Evolutionary conservation across 2,113 vertebrate species (phyloP).

Genomic region (Saccopteryx leptura): DNA sequence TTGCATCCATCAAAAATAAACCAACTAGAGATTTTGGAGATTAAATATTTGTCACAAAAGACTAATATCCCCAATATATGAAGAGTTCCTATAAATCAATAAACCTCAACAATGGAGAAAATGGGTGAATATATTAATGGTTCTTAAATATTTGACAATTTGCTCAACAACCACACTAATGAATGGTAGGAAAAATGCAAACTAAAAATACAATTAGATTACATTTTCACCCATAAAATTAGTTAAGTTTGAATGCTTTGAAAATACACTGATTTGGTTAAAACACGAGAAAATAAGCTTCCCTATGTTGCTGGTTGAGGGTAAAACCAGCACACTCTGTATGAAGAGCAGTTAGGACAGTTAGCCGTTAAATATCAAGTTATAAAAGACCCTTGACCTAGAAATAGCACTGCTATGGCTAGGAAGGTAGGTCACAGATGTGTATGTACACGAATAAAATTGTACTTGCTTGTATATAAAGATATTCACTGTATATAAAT

Average conservation of each 20-base stretch:
- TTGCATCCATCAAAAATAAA: constrained; percentile 7
- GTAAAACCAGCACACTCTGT: neutral
- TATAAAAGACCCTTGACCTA: neutral
- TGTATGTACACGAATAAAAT: neutral
- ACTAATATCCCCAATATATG: neutral
- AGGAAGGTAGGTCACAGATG: neutral
- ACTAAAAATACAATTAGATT: neutral
- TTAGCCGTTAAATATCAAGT: neutral
- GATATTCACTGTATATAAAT: neutral
- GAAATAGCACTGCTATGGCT: neutral
- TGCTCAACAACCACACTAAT: neutral
- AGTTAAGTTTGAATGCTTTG: neutral
- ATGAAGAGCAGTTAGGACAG: neutral
- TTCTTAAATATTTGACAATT: constrained; percentile 47
- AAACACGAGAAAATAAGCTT: neutral
- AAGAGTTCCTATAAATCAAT: constrained; percentile 44
- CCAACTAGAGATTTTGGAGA: neutral
- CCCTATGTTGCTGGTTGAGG: neutral
- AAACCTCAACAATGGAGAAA: neutral
- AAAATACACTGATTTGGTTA: neutral
- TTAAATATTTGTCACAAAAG: constrained; percentile 44
- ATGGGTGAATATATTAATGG: neutral
- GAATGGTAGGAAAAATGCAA: constrained; percentile 19
- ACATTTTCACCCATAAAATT: neutral
- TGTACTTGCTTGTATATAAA: neutral